Evolutionary conservation across 1,140 invertebrate species (phyloP), one percentile per base, ranked within the genome.

Genomic region (Acromyrmex heyeri): DNA sequence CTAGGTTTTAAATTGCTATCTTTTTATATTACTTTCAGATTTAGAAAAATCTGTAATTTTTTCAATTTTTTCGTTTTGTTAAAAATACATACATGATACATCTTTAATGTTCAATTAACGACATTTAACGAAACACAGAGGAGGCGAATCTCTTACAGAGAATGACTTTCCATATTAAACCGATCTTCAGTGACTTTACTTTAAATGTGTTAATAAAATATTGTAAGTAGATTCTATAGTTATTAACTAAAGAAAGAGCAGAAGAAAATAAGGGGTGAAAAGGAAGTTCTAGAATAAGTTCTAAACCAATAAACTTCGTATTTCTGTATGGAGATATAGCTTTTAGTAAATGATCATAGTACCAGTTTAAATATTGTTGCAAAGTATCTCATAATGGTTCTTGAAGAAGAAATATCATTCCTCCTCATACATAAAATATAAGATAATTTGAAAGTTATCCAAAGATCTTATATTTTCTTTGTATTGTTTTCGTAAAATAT

Each of bases 181-280:
- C 14, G 8, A 44, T 48, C 27, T 67, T 67, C 10, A 67, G 4
- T 27, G 16, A 69, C 10, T 53, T 55, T 69, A 24, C 14, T 34
- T 34, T 55, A 53, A 67, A n/a, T 69, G 21, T 5, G 8, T 79
- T 79, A 79, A 79, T 69, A 38, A 79, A 79, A 27, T 18, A 44
- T 69, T 67, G 69, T 55, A 4, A 5, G 44, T 14, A 16, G 27
- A 55, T 79, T 38, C 3, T 21, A 12, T 18, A 79, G 21, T 69
- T 79, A 79, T 77, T 61, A n/a, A 12, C 14, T 34, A 2, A 2
- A 34, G 27, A 79, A 44, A 21, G n/a, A 21, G 14, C 18, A 48
- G 18, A 65, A 10, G 27, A 53, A 64, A 78, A 78, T 64, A 76
- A 24, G 8, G 3, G 10, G 2, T 5, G 30, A 10, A 62, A 77